Percentiles rank a stretch among this genome's conserved stretches.
phyloP scores from a whole-genome alignment of 2,797 vertebrate genomes.

The Heliangelus exortis region DNA sequence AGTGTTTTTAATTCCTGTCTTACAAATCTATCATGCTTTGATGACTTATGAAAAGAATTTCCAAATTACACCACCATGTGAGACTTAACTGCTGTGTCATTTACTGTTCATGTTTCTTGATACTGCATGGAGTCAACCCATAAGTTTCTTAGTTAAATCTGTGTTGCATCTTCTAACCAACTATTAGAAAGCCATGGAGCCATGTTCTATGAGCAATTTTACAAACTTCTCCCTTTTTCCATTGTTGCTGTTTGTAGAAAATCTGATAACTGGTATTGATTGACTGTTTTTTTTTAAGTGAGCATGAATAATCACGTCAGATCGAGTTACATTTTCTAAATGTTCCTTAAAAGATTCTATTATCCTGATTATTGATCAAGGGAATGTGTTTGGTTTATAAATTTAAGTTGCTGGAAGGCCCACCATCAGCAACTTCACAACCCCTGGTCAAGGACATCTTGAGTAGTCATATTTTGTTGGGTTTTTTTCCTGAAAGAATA shows the following conservation, averaged over 20 bases:
- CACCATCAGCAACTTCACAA: not conserved
- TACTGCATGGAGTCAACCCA: not conserved
- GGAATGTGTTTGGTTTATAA: not conserved
- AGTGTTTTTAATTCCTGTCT: not conserved
- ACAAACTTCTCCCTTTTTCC: not conserved
- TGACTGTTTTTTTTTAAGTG: not conserved
- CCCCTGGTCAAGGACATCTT: not conserved
- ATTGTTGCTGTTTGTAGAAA: not conserved
- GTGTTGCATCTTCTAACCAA: not conserved
- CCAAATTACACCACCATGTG: not conserved
- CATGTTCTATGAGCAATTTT: not conserved
- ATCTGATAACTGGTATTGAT: slow-evolving; percentile 24
- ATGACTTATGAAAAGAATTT: not conserved
- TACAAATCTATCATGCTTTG: not conserved
- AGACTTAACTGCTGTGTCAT: not conserved
- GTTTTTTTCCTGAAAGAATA: not conserved
- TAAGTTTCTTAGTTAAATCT: not conserved
- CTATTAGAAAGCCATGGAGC: not conserved
- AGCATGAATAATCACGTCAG: not conserved
- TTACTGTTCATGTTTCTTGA: not conserved
- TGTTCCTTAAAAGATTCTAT: slow-evolving; percentile 29
- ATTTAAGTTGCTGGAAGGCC: not conserved
- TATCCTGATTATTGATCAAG: slow-evolving; percentile 38
- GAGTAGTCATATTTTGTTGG: not conserved
- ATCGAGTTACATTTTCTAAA: not conserved